Evolutionary conservation across 2,797 vertebrate species (phyloP).

Genomic region (Spondyliosoma cantharus): DNA sequence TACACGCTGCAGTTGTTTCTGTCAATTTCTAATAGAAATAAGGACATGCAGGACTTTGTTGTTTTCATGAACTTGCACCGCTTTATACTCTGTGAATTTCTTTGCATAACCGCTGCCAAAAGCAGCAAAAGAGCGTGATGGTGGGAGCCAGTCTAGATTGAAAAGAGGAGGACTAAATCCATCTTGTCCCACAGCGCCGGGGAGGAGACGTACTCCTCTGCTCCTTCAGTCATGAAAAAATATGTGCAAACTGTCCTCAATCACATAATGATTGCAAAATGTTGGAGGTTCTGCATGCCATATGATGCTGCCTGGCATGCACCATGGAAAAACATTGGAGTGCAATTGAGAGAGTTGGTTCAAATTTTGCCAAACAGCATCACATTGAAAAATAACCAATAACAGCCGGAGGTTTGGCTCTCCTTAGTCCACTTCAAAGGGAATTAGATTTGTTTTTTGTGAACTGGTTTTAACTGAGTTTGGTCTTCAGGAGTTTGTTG

Average conservation of each 20-base stretch:
- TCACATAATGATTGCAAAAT: neutral
- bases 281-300: neutral
- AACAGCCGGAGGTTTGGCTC: neutral
- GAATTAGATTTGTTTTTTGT: neutral
- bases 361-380: neutral
- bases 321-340: neutral
- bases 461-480: neutral
- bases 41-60: neutral
- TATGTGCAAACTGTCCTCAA: neutral
- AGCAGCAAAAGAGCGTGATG: neutral
- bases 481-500: neutral
- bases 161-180: neutral
- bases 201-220: neutral
- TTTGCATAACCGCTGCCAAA: neutral
- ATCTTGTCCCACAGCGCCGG: neutral
- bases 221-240: neutral
- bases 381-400: neutral
- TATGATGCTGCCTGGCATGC: neutral
- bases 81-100: slow-evolving; percentile 6
- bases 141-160: neutral
- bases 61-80: neutral
- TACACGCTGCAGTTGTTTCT: neutral
- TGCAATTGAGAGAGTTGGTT: neutral
- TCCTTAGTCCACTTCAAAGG: neutral
- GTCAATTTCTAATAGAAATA: neutral